These are phyloP conservation scores for Gila robusta DNA, from an alignment of 2,797 vertebrate genomes.

Conservation along the genomic window DNA sequence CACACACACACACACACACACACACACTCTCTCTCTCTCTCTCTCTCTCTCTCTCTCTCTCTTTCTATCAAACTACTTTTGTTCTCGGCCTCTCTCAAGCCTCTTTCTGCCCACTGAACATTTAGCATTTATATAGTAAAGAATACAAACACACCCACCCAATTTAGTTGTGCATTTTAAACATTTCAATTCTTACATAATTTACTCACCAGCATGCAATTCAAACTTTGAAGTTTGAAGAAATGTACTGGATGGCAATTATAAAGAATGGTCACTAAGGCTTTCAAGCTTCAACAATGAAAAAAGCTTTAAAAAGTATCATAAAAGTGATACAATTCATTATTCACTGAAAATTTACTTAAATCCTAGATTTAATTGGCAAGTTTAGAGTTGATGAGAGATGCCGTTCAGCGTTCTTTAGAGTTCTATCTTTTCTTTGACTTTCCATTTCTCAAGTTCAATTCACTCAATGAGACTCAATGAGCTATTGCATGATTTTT, in stretches of 20 bases:
- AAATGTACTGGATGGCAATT: neutral
- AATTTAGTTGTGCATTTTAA: conserved; percentile 13
- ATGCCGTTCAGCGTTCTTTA: neutral
- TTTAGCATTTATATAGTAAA: conserved; percentile 19
- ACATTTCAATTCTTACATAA: conserved; percentile 9
- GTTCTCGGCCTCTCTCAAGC: conserved; percentile 34
- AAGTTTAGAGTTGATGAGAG: neutral
- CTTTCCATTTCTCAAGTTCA: neutral
- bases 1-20: conserved; percentile 39
- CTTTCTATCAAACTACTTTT: conserved; percentile 33
- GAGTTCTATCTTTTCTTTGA: neutral
- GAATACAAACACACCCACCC: conserved; percentile 17
- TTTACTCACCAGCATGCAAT: neutral
- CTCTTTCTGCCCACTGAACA: conserved; percentile 35
- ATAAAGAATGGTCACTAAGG: neutral
- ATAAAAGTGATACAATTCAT: neutral
- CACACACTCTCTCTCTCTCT: conserved; percentile 8
- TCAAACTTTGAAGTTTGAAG: conserved; percentile 8
- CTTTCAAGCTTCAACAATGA: neutral
- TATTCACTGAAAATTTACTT: neutral
- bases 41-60: neutral
- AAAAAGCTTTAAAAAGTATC: neutral
- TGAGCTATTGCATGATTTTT: neutral
- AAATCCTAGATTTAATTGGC: neutral
- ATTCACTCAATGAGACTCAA: neutral